A percentile compares a stretch with the other conserved stretches of the same genome.
These are phyloP conservation scores for Falco rusticolus DNA, from an alignment of 2,797 vertebrate genomes.

Conservation along the genomic window DNA sequence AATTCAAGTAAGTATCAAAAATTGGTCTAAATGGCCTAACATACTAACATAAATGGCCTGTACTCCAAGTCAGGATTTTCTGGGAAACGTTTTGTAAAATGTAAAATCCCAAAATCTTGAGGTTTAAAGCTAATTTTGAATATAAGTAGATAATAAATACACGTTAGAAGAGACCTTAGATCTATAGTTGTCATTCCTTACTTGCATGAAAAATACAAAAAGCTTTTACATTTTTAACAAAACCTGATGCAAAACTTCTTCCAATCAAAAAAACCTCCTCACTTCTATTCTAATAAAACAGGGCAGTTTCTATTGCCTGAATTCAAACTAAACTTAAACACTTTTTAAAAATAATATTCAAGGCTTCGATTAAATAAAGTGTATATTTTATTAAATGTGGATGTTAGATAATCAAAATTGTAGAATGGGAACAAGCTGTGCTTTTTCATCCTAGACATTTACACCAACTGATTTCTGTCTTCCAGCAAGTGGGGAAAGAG, in stretches of 20 bases:
- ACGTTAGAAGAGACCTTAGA: background rate
- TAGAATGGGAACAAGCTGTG: conserved; percentile 20
- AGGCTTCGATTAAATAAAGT: conserved; percentile 10
- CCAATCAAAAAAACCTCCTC: background rate
- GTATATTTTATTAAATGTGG: conserved; percentile 5
- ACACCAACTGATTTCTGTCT: background rate
- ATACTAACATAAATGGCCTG: no score
- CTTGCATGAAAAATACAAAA: background rate
- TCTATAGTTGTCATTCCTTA: background rate
- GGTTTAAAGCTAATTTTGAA: background rate
- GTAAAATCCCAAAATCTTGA: background rate
- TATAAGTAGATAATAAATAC: background rate
- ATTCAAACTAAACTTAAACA: conserved; percentile 32
- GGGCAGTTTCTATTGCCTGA: background rate
- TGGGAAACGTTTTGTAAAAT: background rate
- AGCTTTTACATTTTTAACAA: background rate
- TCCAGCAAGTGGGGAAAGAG: background rate
- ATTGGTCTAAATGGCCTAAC: background rate
- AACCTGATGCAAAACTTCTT: background rate
- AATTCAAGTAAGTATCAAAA: background rate
- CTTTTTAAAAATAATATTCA: background rate
- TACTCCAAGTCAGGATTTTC: background rate
- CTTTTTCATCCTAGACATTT: conserved; percentile 35
- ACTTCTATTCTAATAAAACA: conserved; percentile 3
- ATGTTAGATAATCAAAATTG: conserved; percentile 31